Evolutionary conservation across 1,140 invertebrate species (phyloP).

Genomic region (Lepidostoma basale): DNA sequence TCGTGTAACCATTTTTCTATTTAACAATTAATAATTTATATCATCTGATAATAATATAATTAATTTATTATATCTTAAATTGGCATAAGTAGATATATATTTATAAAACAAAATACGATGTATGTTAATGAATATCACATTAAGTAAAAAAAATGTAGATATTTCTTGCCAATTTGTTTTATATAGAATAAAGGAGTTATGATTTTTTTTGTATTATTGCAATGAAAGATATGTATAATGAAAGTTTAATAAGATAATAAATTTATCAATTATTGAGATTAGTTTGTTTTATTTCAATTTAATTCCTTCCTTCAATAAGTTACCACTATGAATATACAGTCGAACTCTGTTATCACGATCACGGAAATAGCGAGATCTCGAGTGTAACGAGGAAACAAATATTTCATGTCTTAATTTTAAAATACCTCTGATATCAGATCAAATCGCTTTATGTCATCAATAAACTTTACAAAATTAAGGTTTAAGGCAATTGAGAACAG

Average conservation of each 20-base stretch:
- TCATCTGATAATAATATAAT: constrained; percentile 43
- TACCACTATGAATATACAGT: too few species aligned
- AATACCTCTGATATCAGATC: not conserved
- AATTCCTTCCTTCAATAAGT: too few species aligned
- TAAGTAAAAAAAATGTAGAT: constrained; percentile 33
- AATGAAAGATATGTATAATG: constrained; percentile 45
- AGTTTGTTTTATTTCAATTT: not conserved
- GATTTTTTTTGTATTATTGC: constrained; percentile 43
- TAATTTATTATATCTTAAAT: constrained; percentile 44
- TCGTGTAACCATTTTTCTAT: constrained; percentile 40
- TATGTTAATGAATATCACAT: constrained; percentile 43
- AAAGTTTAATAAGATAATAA: constrained; percentile 46
- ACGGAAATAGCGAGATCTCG: too few species aligned
- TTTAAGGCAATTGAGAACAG: too few species aligned
- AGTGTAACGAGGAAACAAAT: too few species aligned
- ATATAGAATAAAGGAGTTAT: constrained; percentile 29
- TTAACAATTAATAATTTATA: constrained; percentile 44
- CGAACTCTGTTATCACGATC: too few species aligned
- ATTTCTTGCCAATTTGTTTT: constrained; percentile 44
- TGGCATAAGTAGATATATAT: constrained; percentile 42
- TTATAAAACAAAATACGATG: constrained; percentile 42
- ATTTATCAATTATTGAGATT: constrained; percentile 45
- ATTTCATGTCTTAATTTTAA: not conserved
- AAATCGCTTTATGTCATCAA: not conserved
- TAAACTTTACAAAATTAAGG: too few species aligned